Evolutionary conservation across 2,113 vertebrate species (phyloP).

Genomic region (Plectropomus leopardus): DNA sequence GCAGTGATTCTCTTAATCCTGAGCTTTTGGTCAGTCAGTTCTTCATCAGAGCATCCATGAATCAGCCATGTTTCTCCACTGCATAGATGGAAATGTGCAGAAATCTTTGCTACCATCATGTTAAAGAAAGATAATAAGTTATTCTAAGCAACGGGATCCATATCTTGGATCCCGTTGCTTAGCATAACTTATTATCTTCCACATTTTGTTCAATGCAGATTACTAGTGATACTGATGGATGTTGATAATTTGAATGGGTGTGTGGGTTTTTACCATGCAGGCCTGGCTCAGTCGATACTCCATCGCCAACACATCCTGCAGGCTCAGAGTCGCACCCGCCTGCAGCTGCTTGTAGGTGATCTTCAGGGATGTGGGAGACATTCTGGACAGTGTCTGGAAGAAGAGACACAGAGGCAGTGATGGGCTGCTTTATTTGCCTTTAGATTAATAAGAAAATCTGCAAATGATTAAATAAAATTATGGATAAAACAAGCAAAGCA

Average conservation of each 20-base stretch:
- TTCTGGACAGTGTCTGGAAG: slow-evolving; percentile 88
- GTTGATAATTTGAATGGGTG: background rate
- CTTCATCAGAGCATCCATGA: too few relatives aligned
- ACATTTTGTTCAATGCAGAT: background rate
- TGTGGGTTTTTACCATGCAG: slow-evolving; percentile 88
- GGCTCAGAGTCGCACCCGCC: slow-evolving; percentile 87
- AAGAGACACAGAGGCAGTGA: background rate
- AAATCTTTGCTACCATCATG: too few relatives aligned
- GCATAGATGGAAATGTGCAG: too few relatives aligned
- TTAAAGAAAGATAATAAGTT: too few relatives aligned
- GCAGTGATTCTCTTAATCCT: too few relatives aligned
- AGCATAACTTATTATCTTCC: too few relatives aligned
- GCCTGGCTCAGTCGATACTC: slow-evolving; percentile 94
- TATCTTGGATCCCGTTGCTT: too few relatives aligned
- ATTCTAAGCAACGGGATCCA: too few relatives aligned
- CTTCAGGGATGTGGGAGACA: slow-evolving; percentile 97
- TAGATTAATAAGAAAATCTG: too few relatives aligned
- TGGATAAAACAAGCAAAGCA: background rate
- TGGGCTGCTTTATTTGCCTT: background rate
- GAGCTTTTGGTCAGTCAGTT: too few relatives aligned
- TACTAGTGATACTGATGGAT: background rate
- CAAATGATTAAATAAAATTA: background rate
- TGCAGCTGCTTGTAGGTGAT: slow-evolving; percentile 90
- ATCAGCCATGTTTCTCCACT: too few relatives aligned
- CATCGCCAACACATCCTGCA: slow-evolving; percentile 92